Evolutionary conservation across 2,888 invertebrate genomes (phyloP), one percentile per base, ranked within the genome.

Genomic region (Osmoderma eremita): DNA sequence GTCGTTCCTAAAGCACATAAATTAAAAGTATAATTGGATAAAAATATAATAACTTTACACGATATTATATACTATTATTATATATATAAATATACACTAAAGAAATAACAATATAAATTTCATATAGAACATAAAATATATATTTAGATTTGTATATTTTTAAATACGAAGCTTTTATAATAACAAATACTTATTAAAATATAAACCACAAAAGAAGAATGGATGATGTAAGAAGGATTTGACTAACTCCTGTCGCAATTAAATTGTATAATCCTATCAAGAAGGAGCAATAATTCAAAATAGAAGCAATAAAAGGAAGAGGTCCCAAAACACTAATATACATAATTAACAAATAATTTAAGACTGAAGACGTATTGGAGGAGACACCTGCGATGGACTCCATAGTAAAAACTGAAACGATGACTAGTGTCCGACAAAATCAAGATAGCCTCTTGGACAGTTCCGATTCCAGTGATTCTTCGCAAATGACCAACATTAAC

Each of bases 401-500:
- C 5, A 61, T 61, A 10, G 58, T 61, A 15, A 61, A 61, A 61
- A 61, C 58, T 8, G 58, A 61, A 61, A 77, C 73, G 67, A 80
- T 80, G 81, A 79, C 81, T 50, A 76, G 78, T 17, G 77, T 80
- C 18, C 75, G 80, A n/a, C 73, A 75, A 36, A 76, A 77, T 8
- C 79, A 79, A 63, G 80, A 80, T 30, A 76, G 75, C 41, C 70
- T 72, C 20, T 75, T 81, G 76, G 81, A 81, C 48, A 81, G 79
- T 70, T 80, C 80, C 49, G 81, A 82, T 69, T 82, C 82, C 48
- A 80, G 80, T 70, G 81, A 82, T 69, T 81, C 81, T 42, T 81
- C 80, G 64, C 75, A 75, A 49, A 53, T 72, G 45, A 66, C 69
- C 17, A 73, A 74, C 61, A 73, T 73, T 58, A 77, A 77, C 71